Base-by-base conservation (phyloP, 2,113 vertebrate genomes). In the Acrocephalus arundinaceus region DNA sequence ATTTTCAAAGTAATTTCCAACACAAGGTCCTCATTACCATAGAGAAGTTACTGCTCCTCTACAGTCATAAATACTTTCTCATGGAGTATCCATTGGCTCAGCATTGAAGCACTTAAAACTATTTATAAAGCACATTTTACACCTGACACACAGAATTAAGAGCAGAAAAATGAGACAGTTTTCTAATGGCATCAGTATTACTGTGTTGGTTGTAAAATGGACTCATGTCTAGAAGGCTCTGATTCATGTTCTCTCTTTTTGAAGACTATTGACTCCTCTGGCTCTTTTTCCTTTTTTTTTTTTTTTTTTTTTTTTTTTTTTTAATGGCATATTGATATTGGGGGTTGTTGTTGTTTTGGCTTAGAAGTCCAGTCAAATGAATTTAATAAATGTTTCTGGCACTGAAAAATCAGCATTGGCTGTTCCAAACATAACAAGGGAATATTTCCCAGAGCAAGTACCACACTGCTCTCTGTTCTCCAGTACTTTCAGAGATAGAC, bases 61-160 rank as follows among this genome's bases (percentile, higher is more conserved):
- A 63, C 0, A 10, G 57, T 49, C 27, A 6, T 61, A 92, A 81
- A 91, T 63, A 77, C 24, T 85, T 91, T 75, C 31, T 76, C 22
- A n/a, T 31, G 46, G 41, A 85, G 16, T 54, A 92, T 28, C 85
- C 49, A 66, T 12, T 93, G 81, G 43, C 65, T 77, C 80, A 75
- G 79, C 31, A 63, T 4, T 41, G 86, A 84, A 96, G 74, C 74
- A 91, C 57, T 81, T 75, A 58, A 72, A 96, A 90, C 61, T 91
- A 89, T 94, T 96, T 91, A 87, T 91, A 91, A 92, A 92, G 68
- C 61, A 73, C 33, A 92, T 91, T 93, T 94, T 94, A 95, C 81
- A 96, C 92, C 78, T 95, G 92, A 94, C 94, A 92, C n/a, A 82
- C 61, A 72, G 84, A 96, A 95, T 90, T 92, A 91, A 90, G 83